phyloP scores from a whole-genome alignment of 2,797 vertebrate species.

The Muscicapa striata region DNA sequence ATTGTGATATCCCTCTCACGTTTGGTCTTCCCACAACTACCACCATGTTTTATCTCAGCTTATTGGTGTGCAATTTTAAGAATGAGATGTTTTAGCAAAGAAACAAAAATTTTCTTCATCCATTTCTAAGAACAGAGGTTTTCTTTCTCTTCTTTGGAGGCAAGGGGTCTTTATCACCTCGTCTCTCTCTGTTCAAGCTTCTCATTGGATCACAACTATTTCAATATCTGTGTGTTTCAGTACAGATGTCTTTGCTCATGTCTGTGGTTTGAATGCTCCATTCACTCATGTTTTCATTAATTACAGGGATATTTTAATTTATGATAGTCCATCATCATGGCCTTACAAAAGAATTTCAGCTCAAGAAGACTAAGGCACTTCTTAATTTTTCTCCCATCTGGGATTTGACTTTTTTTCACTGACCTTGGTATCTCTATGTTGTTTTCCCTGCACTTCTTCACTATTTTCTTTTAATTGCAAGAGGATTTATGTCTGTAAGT shows the following conservation, averaged over 20 bases:
- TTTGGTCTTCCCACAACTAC: background rate
- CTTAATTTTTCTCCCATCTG: background rate
- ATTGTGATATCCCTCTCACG: fast-evolving
- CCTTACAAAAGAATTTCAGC: background rate
- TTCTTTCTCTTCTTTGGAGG: too few relatives aligned
- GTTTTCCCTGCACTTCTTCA: background rate
- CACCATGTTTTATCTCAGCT: background rate
- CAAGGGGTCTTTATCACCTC: background rate
- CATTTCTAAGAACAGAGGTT: background rate
- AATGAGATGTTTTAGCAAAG: background rate
- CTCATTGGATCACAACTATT: background rate
- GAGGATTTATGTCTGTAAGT: background rate
- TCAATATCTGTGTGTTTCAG: background rate
- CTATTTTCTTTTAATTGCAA: background rate
- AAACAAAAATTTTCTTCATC: background rate
- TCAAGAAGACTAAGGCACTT: background rate
- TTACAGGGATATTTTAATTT: background rate
- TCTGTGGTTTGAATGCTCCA: fast-evolving
- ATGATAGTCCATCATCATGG: background rate
- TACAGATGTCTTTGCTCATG: too few relatives aligned
- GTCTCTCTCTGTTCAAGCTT: background rate
- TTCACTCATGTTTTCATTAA: background rate
- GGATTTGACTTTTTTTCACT: background rate
- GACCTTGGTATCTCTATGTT: background rate
- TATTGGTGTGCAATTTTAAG: background rate